Percentiles rank a stretch among this genome's conserved stretches.
These are phyloP conservation scores for Lithobates sylvaticus DNA, from an alignment of 2,797 vertebrate species.

Conservation along the genomic window DNA sequence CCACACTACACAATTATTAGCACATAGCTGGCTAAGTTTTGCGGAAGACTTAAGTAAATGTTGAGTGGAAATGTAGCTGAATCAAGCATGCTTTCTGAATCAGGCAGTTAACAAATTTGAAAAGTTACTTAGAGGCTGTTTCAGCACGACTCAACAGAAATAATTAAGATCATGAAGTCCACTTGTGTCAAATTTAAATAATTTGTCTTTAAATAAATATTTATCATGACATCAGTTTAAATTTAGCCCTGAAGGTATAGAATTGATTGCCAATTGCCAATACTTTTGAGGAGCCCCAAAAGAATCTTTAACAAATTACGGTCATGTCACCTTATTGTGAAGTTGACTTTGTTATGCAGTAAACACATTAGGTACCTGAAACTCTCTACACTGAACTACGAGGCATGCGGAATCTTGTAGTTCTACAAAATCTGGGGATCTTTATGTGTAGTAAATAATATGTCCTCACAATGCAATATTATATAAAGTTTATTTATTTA, in stretches of 20 bases:
- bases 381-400: not conserved
- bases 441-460: conserved; percentile 14
- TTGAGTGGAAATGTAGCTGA: not conserved
- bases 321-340: not conserved
- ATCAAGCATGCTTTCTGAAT: not conserved
- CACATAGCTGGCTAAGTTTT: not conserved
- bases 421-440: not conserved
- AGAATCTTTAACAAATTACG: not conserved
- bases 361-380: not conserved
- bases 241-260: not conserved
- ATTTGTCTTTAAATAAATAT: not conserved
- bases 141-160: not conserved
- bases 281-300: not conserved
- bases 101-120: not conserved
- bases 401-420: not conserved
- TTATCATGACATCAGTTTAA: not conserved
- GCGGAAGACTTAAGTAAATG: not conserved
- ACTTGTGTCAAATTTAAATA: not conserved
- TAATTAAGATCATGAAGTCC: not conserved
- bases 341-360: not conserved
- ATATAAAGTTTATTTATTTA: conserved; percentile 17
- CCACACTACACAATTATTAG: not conserved
- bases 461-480: conserved; percentile 38
- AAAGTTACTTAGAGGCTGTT: not conserved
- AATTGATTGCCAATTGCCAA: not conserved